These are phyloP conservation scores for Sphaerodactylus townsendi DNA, from an alignment of 2,113 vertebrate species.

Conservation along the genomic window DNA sequence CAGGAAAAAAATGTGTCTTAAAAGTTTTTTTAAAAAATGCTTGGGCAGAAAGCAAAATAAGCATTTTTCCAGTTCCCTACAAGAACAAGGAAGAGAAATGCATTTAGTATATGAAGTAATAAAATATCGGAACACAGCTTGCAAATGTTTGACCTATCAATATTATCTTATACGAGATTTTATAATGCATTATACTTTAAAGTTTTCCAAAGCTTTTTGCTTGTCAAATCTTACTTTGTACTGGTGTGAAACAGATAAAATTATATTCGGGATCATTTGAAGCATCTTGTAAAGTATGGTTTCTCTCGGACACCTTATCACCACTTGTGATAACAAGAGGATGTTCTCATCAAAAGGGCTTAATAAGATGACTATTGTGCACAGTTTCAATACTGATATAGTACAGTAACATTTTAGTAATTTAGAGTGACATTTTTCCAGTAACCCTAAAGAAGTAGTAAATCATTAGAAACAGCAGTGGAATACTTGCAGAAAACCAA, in stretches of 20 bases:
- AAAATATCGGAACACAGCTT: neutral
- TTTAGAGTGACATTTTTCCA: neutral
- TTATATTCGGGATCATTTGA: neutral
- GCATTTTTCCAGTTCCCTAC: neutral
- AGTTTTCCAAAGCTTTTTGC: neutral
- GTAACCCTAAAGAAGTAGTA: neutral
- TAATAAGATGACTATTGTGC: neutral
- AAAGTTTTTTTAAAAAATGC: neutral
- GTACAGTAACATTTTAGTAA: neutral
- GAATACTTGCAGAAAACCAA: neutral
- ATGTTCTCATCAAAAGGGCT: neutral
- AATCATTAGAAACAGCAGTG: neutral
- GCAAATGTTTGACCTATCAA: neutral
- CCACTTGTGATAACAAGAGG: neutral
- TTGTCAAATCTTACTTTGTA: neutral
- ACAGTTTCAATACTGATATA: neutral
- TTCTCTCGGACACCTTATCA: neutral
- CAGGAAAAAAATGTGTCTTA: neutral
- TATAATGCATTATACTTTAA: neutral
- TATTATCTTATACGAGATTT: neutral
- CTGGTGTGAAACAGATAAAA: neutral
- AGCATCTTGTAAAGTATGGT: neutral
- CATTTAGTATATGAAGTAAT: neutral
- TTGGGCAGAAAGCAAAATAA: neutral
- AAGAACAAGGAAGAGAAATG: neutral